Evolutionary conservation across 35 echinoderm and acorn worm genomes (phyloP), one percentile per base, ranked within the genome.

Genomic region (Stichopus chloronotus): DNA sequence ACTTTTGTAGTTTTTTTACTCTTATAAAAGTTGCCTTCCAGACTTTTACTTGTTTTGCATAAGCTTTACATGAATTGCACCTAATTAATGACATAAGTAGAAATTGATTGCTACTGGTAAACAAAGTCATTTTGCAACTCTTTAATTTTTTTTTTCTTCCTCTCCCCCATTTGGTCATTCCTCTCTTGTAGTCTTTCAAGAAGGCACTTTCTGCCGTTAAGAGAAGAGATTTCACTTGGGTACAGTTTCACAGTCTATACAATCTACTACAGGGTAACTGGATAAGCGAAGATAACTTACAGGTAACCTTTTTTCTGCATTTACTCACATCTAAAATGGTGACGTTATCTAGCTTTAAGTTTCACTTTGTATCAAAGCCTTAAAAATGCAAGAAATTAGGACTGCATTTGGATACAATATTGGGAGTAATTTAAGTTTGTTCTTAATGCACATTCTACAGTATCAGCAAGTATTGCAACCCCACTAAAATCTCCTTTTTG

Each of bases 221-320:
- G 71, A 25, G 87, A 54, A 59, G 52, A 9, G 87, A 89, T 59
- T 89, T 89, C 52, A 52, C 61, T 0, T 89, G 87, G 57, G 25
- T 63, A 4, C 87, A 89, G 61, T 89, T 89, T 30, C 87, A 89
- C 61, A 52, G 65, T 54, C 87, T 89, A 30, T 25, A 89, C 57
- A 55, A 59, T 5, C 30, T 89, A 6, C 61, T 89, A 17, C 87
- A 89, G 59, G 87, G 87, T 16, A 72, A 89, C 57, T 55, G 52
- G 57, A 21, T 89, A 6, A 89, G 87, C 71, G 87, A 89, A 8
- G 87, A 89, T 4, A 89, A 20, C 21, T 2, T 71, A 8, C 58
- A 63, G 87, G 87, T 71, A 89, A 56, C 59, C 7, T n/a, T n/a
- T n/a, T n/a, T n/a, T n/a, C n/a, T n/a, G n/a, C n/a, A n/a, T n/a